Conservation (phyloP, 2,113 vertebrate genomes). For the Fregetta grallaria region DNA sequence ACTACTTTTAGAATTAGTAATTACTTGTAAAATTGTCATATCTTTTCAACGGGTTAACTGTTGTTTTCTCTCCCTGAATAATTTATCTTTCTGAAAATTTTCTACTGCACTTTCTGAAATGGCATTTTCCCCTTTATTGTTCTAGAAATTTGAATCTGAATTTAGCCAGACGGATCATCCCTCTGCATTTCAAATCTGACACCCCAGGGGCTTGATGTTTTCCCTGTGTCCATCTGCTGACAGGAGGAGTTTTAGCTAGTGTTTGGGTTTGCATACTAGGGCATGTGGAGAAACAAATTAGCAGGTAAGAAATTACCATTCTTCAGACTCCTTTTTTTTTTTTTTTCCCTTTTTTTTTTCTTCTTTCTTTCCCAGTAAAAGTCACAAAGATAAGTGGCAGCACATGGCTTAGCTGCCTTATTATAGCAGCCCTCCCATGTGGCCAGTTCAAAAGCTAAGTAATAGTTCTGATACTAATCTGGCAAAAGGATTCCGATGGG, state of each 20-base stretch:
- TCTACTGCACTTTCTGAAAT: not conserved
- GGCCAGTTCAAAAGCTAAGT: slow-evolving; percentile 57
- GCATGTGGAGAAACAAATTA: slow-evolving; percentile 15
- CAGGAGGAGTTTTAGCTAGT: not conserved
- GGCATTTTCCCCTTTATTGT: not conserved
- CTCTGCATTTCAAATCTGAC: not conserved
- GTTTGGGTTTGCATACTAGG: not conserved
- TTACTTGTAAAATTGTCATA: not conserved
- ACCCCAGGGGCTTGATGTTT: not conserved
- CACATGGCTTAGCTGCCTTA: slow-evolving; percentile 22
- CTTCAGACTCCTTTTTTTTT: not conserved
- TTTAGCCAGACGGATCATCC: not conserved
- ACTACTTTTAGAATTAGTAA: not conserved
- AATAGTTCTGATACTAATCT: slow-evolving; percentile 54
- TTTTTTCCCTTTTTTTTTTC: not conserved
- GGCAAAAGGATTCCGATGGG: slow-evolving; percentile 23
- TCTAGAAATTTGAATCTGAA: slow-evolving; percentile 1
- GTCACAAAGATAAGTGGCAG: slow-evolving; percentile 4
- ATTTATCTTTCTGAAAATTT: not conserved
- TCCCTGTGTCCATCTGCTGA: slow-evolving; percentile 1
- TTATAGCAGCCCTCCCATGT: slow-evolving; percentile 23
- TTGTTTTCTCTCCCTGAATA: not conserved
- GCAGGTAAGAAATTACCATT: slow-evolving; percentile 1
- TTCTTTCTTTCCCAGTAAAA: not conserved
- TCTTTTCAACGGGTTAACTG: not conserved